Base-by-base conservation (phyloP, 2,888 invertebrate species). In the Philereme vetulata region DNA sequence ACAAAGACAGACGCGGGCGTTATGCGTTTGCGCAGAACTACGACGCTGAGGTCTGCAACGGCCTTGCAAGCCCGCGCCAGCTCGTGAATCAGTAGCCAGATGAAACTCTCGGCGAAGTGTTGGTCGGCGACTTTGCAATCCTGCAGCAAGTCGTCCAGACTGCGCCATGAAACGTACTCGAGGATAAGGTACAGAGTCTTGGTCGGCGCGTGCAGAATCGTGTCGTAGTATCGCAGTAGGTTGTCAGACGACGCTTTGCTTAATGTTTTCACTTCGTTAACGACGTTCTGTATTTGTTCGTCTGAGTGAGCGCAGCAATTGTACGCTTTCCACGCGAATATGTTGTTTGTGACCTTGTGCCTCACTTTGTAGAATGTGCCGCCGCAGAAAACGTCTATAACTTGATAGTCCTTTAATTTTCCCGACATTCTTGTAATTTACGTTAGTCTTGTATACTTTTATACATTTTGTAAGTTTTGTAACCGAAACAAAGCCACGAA, bases 321-420 rank as follows among this genome's bases (percentile, higher is more conserved):
- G 81, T 82, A 88, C 66, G 92, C 92, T 80, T 88, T 90, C 92
- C 92, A 93, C 73, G 89, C 86, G 77, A 88, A 90, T 80, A 91
- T 85, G 74, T 87, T 86, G 79, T 88, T 86, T 68, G 88, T 91
- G 86, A 87, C 88, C 88, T 92, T 92, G 88, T 92, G 91, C 72
- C 84, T 84, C 72, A 93, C 92, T 88, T 92, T 92, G 71, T 92
- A 92, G 83, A 91, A 88, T 73, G 90, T 88, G 69, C 90, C 90
- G 64, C 86, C 84, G 76, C 88, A 84, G 78, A 90, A 80, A 74
- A 92, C 86, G 80, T 92, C 92, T 77, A 92, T 76, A 75, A 92
- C 92, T 85, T 90, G 90, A 82, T 91, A 92, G 74, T 91, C 85
- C 73, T 84, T 89, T 67, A 92, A 73, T 80, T 90, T 90, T 78